Evolutionary conservation across 2,797 vertebrate species (phyloP).

Genomic region (Liparis tanakae): DNA sequence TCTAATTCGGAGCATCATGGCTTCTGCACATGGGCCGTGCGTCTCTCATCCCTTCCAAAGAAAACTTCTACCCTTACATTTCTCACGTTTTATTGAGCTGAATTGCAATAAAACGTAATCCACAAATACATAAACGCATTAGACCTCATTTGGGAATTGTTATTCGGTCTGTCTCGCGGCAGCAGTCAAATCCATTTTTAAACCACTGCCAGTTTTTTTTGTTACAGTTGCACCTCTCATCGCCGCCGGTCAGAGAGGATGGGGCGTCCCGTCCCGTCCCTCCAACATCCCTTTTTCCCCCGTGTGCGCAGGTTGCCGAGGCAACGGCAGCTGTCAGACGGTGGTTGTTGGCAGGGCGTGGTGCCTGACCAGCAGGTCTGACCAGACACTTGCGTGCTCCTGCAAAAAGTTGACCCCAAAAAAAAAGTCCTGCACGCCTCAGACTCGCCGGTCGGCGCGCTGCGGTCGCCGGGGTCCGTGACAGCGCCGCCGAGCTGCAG

Average conservation of each 20-base stretch:
- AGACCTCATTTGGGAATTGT: conserved; percentile 77
- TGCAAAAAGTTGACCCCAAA: conserved; percentile 65
- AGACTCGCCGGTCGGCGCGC: conserved; percentile 60
- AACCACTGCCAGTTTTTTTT: conserved; percentile 64
- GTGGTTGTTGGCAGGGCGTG: conserved; percentile 77
- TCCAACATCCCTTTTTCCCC: conserved; percentile 51
- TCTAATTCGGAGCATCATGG: conserved; percentile 80
- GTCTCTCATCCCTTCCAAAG: conserved; percentile 77
- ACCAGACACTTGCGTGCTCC: conserved; percentile 74
- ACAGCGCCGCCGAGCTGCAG: conserved; percentile 53
- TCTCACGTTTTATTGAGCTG: conserved; percentile 78
- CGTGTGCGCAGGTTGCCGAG: conserved; percentile 69
- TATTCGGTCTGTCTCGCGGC: conserved; percentile 71
- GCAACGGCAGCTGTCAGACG: conserved; percentile 79
- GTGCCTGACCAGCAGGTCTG: conserved; percentile 74
- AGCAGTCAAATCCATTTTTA: conserved; percentile 82
- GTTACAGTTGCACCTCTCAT: conserved; percentile 78
- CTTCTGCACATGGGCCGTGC: conserved; percentile 72
- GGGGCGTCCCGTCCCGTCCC: conserved; percentile 43
- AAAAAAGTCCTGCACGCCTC: conserved; percentile 41
- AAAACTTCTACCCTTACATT: conserved; percentile 81
- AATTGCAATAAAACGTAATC: conserved; percentile 81
- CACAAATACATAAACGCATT: conserved; percentile 82
- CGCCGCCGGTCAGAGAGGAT: conserved; percentile 57
- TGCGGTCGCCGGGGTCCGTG: conserved; percentile 63